These are phyloP conservation scores for Hafferia zeledoni DNA, from an alignment of 2,797 vertebrate species.

Conservation along the genomic window DNA sequence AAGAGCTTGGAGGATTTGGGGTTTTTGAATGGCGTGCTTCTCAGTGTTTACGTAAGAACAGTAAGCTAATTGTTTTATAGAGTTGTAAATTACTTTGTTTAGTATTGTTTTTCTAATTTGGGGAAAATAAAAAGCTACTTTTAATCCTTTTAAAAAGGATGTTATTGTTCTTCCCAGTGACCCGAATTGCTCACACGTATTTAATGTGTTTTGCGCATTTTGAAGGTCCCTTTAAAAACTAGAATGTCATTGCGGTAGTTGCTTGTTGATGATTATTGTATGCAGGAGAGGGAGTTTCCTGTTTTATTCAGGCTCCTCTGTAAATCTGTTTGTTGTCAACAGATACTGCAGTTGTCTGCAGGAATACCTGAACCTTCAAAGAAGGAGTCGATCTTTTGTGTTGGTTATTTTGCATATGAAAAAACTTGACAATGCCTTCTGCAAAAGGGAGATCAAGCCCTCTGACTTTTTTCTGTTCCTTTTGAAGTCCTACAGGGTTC, in stretches of 20 bases:
- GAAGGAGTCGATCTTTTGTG: neutral
- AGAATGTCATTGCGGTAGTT: neutral
- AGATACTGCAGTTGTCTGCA: neutral
- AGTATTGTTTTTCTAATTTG: neutral
- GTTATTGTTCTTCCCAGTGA: neutral
- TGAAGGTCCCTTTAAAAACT: neutral
- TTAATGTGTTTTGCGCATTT: neutral
- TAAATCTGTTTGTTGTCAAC: neutral
- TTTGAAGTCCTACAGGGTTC: neutral
- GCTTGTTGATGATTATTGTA: neutral
- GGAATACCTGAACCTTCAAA: neutral
- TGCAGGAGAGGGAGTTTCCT: neutral
- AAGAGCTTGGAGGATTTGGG: neutral
- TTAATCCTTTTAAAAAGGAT: neutral
- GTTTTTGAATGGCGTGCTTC: conserved; percentile 1
- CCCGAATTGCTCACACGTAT: neutral
- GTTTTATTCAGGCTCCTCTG: neutral
- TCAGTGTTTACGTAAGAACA: conserved; percentile 13
- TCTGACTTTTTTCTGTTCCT: neutral
- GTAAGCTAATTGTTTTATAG: neutral
- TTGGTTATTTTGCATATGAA: neutral
- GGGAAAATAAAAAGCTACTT: neutral
- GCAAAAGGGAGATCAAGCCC: neutral
- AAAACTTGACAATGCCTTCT: neutral
- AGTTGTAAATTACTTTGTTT: conserved; percentile 10